These are phyloP conservation scores for Proales similis DNA, from an alignment of 1,140 invertebrate genomes.

Conservation along the genomic window DNA sequence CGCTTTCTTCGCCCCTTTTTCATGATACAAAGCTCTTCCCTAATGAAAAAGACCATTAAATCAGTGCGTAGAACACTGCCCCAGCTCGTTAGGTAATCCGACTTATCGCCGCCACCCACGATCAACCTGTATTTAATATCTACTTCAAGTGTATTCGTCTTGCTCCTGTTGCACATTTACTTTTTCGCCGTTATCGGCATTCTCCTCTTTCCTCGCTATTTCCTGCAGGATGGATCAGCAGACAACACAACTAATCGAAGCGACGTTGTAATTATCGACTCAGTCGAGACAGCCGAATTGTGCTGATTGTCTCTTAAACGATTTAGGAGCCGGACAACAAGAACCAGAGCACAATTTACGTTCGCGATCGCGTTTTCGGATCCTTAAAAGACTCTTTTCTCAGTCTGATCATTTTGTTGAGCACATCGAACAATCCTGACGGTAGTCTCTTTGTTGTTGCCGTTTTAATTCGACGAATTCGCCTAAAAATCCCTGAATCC, in stretches of 20 bases:
- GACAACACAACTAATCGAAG: too few species aligned
- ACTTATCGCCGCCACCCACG: not conserved
- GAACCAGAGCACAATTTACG: not conserved
- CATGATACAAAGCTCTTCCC: conserved; percentile 45
- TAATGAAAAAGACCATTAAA: conserved; percentile 51
- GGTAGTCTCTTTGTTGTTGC: conserved; percentile 40
- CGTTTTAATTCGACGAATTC: not conserved
- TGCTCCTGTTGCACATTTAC: conserved; percentile 46
- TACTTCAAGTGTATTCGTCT: conserved; percentile 46
- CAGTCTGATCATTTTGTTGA: conserved; percentile 48
- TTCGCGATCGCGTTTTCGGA: conserved; percentile 39
- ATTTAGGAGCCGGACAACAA: not conserved
- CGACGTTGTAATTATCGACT: too few species aligned
- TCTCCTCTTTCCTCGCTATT: conserved; percentile 45
- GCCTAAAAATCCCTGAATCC: not conserved
- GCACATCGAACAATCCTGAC: conserved; percentile 52
- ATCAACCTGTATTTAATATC: conserved; percentile 37
- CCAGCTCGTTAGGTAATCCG: conserved; percentile 48
- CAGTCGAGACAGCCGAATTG: too few species aligned
- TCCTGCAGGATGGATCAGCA: not conserved
- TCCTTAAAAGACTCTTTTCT: conserved; percentile 41
- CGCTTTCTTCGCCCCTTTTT: conserved; percentile 48
- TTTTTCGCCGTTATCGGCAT: conserved; percentile 50
- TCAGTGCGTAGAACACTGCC: conserved; percentile 46
- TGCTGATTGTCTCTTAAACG: too few species aligned